Base-by-base conservation (phyloP, 2,113 vertebrate genomes). In the Bothrops jararaca region DNA sequence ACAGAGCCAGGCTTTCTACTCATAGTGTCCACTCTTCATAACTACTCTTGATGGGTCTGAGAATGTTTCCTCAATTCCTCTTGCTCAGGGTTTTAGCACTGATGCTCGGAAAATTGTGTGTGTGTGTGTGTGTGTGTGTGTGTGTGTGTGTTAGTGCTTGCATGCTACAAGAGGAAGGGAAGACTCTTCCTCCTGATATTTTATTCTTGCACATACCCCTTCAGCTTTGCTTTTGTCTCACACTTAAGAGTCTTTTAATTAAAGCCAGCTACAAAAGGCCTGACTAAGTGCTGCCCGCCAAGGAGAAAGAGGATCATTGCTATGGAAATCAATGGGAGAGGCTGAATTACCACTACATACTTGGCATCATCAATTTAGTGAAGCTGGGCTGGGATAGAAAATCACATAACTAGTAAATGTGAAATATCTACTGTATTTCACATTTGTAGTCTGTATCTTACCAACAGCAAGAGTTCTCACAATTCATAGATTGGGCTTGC, bases 171-270 rank as follows among this genome's bases (percentile, higher is more conserved):
- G 90, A 93, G 90, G 90, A 94, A 93, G 26, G 42, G 8, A 89
- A 89, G 39, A n/a, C 50, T 42, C 45, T 50, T 42, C 88, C 90
- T 54, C 4, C 64, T 88, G 92, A 91, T 87, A 80, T 23, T 80
- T 24, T 34, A 26, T 54, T 69, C 92, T 0, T 48, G 52, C 87
- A 48, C 87, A 89, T 88, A 92, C 88, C 92, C 69, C 92, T 92
- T 58, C 88, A 94, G 91, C 95, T 87, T 88, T 0, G 0, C 92
- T 95, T 96, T 97, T 97, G 96, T 96, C 95, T 96, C 95, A 92
- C 94, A 94, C 94, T 96, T 95, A 94, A 94, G 90, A 96, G 91
- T n/a, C 95, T 95, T 91, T 94, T 96, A 96, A 97, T 97, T 96
- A 97, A 97, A 97, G 93, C 57, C 96, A 96, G 96, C 80, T 91